These are phyloP conservation scores for Galeopterus variegatus DNA, from an alignment of 2,113 vertebrate species.

Conservation along the genomic window DNA sequence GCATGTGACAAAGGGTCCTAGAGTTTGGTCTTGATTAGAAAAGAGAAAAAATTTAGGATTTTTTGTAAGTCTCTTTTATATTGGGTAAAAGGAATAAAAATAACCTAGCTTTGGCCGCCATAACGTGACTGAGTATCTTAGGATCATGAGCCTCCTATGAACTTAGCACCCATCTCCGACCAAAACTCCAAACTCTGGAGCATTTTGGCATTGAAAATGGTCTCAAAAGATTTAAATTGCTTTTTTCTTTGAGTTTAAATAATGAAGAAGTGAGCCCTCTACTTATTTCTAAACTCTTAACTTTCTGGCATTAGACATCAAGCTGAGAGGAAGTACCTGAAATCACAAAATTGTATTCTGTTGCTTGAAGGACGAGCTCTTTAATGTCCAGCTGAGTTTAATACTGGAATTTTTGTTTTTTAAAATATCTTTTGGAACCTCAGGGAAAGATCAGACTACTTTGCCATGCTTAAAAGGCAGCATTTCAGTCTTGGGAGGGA, in stretches of 20 bases:
- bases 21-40: conserved; percentile 29
- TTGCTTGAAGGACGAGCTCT: not conserved
- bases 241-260: not conserved
- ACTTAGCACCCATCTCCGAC: not conserved
- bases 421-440: not conserved
- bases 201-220: not conserved
- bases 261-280: not conserved
- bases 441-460: not conserved
- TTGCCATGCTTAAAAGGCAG: not conserved
- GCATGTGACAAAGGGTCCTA: not conserved
- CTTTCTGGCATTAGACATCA: not conserved
- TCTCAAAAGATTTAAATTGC: conserved; percentile 11
- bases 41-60: not conserved
- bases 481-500: not conserved
- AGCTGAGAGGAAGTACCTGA: not conserved
- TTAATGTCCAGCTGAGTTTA: not conserved
- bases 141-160: not conserved
- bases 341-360: not conserved
- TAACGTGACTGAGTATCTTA: not conserved
- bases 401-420: not conserved
- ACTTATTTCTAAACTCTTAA: not conserved
- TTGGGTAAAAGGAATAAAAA: not conserved
- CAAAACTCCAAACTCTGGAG: not conserved
- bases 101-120: not conserved
- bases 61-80: not conserved